Conservation (phyloP, 2,888 invertebrate genomes). For the Microplitis manilae region DNA sequence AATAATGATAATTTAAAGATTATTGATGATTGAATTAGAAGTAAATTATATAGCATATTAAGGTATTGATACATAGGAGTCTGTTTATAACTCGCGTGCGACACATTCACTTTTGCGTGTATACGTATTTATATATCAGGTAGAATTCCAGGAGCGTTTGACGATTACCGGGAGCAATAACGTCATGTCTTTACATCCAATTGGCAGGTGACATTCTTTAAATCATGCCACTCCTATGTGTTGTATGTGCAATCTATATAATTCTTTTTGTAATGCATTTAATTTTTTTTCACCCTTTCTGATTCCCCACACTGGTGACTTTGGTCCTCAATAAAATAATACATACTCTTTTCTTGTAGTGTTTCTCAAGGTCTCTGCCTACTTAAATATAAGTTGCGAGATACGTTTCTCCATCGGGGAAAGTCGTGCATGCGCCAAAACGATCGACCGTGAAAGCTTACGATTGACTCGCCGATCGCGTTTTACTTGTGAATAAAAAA, state of each 20-base stretch:
- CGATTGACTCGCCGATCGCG: slow-evolving; percentile 34
- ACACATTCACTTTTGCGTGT: slow-evolving; percentile 35
- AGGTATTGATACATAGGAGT: slow-evolving; percentile 6
- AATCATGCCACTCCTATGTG: slow-evolving; percentile 40
- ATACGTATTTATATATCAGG: slow-evolving; percentile 22
- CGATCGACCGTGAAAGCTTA: slow-evolving; percentile 42
- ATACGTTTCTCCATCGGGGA: slow-evolving; percentile 43
- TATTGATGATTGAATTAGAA: background rate
- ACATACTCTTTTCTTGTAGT: slow-evolving; percentile 7
- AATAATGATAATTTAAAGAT: background rate
- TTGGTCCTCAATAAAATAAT: slow-evolving; percentile 19
- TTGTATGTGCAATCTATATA: slow-evolving; percentile 7
- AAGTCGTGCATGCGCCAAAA: slow-evolving; percentile 40
- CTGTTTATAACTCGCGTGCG: slow-evolving; percentile 23
- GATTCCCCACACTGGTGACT: slow-evolving; percentile 1
- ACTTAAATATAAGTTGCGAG: slow-evolving; percentile 5
- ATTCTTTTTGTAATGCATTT: slow-evolving; percentile 25
- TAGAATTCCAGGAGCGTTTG: slow-evolving; percentile 37
- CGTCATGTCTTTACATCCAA: slow-evolving; percentile 24
- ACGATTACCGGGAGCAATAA: slow-evolving; percentile 24
- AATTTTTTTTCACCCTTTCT: slow-evolving; percentile 20
- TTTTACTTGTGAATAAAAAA: slow-evolving; percentile 24
- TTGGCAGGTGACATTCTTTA: slow-evolving; percentile 41
- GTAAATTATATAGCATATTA: slow-evolving; percentile 13
- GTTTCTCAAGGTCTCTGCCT: slow-evolving; percentile 33